phyloP scores from a whole-genome alignment of 2,888 invertebrate species.

The Tachina fera region DNA sequence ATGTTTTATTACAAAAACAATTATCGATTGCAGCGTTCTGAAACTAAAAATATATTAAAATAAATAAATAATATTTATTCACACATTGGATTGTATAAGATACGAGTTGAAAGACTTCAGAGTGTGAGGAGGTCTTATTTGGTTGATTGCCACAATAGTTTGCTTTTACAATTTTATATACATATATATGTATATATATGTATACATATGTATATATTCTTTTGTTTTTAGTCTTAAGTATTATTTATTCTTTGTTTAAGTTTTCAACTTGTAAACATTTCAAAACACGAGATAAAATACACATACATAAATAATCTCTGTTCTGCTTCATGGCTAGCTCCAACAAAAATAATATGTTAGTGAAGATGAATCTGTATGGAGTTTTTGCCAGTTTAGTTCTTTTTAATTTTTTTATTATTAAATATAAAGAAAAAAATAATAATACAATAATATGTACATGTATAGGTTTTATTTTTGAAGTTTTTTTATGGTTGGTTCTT shows the following conservation, averaged over 20 bases:
- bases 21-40: conserved; percentile 46
- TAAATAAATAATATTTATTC: conserved; percentile 36
- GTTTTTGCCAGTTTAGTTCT: conserved; percentile 14
- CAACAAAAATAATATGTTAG: not conserved
- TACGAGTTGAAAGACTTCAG: conserved; percentile 33
- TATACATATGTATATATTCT: too few relatives aligned
- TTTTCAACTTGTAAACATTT: conserved; percentile 53
- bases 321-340: conserved; percentile 34
- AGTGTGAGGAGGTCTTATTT: conserved; percentile 48
- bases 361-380: conserved; percentile 17
- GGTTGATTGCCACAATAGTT: conserved; percentile 56
- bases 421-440: not conserved
- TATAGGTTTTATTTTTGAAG: not conserved
- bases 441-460: not conserved
- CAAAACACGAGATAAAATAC: conserved; percentile 56
- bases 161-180: conserved; percentile 27
- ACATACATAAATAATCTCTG: conserved; percentile 58
- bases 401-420: not conserved
- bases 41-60: conserved; percentile 13
- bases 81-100: conserved; percentile 48
- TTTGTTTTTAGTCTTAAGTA: conserved; percentile 11
- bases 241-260: conserved; percentile 57
- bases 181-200: too few relatives aligned
- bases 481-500: conserved; percentile 27
- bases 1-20: conserved; percentile 33